Base-by-base conservation (phyloP, 2,113 vertebrate species). In the Lutjanus erythropterus region DNA sequence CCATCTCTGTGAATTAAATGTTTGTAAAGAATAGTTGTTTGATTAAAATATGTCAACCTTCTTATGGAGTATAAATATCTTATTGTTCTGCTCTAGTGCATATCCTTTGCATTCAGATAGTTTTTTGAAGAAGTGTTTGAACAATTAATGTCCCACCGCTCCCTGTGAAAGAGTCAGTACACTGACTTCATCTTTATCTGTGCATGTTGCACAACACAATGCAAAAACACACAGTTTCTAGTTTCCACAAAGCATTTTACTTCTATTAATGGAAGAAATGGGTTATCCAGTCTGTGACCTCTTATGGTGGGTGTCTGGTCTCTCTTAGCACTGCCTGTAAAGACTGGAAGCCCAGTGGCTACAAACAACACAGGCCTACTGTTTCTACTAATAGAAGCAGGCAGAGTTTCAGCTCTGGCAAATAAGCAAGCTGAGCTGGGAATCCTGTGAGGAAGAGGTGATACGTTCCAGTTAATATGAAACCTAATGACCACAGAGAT, bases 361-460 rank as follows among this genome's bases (percentile, higher is more conserved):
- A 33, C 78, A 70, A 89, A 84, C 81, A 91, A 91, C 82, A 86
- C 80, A 83, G 82, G 74, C 78, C 85, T 55, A 80, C 80, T 87
- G 88, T 89, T 85, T 86, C 85, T 74, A 88, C 89, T 89, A 88
- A 89, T 90, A 86, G 85, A 85, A 91, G 56, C 84, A 86, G 87
- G 59, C 85, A 71, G 81, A 86, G 89, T 90, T 90, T 85, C 85
- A 81, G 81, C 83, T 50, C 71, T 77, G 82, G 84, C 73, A 87
- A 80, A 88, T 64, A 78, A 71, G 75, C 84, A 78, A 71, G 75
- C 84, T 35, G 71, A 81, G 67, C 78, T 65, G 71, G 70, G 75
- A 78, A 67, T 71, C 78, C 80, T 86, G 69, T 59, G 79, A 89
- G 84, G 77, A 81, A 71, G 84, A 81, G 82, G 31, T 72, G 78